phyloP scores from a whole-genome alignment of 2,888 invertebrate species.

The Eupeodes luniger region DNA sequence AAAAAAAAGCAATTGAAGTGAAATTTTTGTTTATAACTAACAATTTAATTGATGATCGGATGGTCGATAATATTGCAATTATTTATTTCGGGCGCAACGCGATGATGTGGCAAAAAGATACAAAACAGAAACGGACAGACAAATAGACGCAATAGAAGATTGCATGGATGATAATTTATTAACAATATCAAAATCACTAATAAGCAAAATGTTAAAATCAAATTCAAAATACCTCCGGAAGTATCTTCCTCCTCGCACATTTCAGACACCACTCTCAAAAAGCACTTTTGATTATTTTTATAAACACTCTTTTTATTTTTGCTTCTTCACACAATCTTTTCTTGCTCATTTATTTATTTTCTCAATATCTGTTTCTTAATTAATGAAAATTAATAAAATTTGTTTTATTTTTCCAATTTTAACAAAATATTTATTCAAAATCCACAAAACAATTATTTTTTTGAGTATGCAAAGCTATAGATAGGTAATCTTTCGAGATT shows the following conservation, averaged over 20 bases:
- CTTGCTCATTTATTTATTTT: conserved; percentile 45
- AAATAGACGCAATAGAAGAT: neutral
- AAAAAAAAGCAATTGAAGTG: neutral
- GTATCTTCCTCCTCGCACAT: conserved; percentile 69
- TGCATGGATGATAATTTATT: neutral
- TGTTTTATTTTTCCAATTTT: conserved; percentile 29
- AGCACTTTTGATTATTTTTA: conserved; percentile 51
- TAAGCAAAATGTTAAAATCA: conserved; percentile 27
- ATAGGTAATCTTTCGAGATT: neutral
- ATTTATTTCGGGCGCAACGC: conserved; percentile 17
- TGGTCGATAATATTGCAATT: conserved; percentile 14
- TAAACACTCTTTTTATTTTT: conserved; percentile 21
- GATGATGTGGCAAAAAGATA: conserved; percentile 2
- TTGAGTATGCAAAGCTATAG: neutral
- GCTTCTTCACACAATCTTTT: too few species aligned
- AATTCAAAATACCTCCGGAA: conserved; percentile 52
- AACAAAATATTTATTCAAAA: conserved; percentile 56
- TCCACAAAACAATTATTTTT: conserved; percentile 25
- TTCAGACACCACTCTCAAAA: conserved; percentile 16
- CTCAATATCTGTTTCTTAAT: conserved; percentile 41
- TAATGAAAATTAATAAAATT: conserved; percentile 61
- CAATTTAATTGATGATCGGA: conserved; percentile 22
- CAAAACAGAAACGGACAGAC: conserved; percentile 29
- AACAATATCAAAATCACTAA: conserved; percentile 50
- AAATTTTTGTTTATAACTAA: conserved; percentile 24